Conservation (phyloP, 2,113 vertebrate genomes). For the Anseranas semipalmata region DNA sequence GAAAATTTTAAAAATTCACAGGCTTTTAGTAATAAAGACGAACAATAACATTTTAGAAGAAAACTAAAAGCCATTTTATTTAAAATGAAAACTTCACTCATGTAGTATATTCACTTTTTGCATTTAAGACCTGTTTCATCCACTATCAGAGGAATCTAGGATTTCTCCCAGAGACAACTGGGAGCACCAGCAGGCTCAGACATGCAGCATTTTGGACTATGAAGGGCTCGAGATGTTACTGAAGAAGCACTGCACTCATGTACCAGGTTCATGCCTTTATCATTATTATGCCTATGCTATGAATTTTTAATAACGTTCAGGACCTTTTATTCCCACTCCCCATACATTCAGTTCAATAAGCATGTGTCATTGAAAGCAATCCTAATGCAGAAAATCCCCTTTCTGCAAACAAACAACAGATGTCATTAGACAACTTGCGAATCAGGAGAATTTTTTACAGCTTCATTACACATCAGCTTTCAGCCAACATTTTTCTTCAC, state of each 20-base stretch:
- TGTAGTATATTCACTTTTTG: background rate
- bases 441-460: background rate
- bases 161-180: background rate
- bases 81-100: background rate
- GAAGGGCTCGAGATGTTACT: background rate
- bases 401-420: background rate
- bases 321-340: background rate
- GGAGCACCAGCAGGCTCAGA: background rate
- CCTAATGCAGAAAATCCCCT: background rate
- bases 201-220: background rate
- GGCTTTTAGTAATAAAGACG: background rate
- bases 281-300: background rate
- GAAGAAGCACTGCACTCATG: background rate
- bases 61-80: background rate
- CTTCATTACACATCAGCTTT: background rate
- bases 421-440: slow-evolving; percentile 12
- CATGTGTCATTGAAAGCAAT: background rate
- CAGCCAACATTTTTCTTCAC: background rate
- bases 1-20: background rate
- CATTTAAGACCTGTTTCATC: background rate
- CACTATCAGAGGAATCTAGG: background rate
- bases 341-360: background rate
- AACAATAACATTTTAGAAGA: background rate
- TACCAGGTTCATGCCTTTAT: background rate
- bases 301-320: background rate